phyloP scores from a whole-genome alignment of 2,113 vertebrate genomes.

The Pelusios castaneus region DNA sequence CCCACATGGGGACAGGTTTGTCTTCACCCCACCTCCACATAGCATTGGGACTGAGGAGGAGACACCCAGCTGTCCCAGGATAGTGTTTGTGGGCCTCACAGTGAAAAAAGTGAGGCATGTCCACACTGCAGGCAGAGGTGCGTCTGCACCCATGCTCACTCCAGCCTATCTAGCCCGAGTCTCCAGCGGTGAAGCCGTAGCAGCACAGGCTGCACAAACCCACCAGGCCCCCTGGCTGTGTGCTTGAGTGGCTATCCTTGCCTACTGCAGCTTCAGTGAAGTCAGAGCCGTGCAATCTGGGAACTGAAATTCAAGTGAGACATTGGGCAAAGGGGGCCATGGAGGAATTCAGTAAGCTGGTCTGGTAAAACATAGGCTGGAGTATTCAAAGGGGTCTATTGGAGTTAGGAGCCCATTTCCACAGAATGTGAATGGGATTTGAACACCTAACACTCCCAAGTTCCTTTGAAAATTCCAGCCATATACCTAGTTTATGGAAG shows the following conservation, averaged over 20 bases:
- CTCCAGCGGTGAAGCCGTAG: too few relatives aligned
- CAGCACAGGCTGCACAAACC: too few relatives aligned
- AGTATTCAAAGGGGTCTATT: background rate
- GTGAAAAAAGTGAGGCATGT: background rate
- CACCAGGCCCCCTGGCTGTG: too few relatives aligned
- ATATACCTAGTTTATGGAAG: background rate
- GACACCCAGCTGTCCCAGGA: background rate
- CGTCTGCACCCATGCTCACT: too few relatives aligned
- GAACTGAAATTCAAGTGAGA: background rate
- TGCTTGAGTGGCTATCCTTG: too few relatives aligned
- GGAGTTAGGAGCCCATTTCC: background rate
- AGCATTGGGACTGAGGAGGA: background rate
- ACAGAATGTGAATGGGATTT: accelerated
- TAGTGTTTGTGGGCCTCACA: background rate
- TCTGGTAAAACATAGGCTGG: background rate
- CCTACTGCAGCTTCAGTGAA: too few relatives aligned
- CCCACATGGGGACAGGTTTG: too few relatives aligned
- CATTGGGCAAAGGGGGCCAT: background rate
- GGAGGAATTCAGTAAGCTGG: background rate
- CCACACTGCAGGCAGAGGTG: too few relatives aligned
- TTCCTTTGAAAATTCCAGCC: background rate
- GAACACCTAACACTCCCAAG: background rate
- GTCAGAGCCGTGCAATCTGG: background rate
- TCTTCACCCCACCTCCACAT: accelerated
- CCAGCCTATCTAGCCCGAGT: too few relatives aligned